Evolutionary conservation across 1,140 invertebrate genomes (phyloP).

Genomic region (Microplitis mediator): DNA sequence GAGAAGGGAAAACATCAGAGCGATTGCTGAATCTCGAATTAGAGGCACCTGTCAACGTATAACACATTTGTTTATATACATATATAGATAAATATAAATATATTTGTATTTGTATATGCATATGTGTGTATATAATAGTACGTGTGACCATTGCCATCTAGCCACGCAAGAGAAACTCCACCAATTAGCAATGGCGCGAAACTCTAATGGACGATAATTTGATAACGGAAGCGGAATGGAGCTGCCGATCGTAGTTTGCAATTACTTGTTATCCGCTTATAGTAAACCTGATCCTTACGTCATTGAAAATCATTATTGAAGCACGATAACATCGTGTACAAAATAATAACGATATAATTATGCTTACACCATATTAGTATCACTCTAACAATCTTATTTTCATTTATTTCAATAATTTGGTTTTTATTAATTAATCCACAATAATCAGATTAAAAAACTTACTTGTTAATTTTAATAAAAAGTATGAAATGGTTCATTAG

Average conservation of each 20-base stretch:
- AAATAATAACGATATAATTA: background rate
- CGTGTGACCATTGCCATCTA: constrained; percentile 1
- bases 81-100: no score
- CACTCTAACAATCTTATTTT: background rate
- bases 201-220: constrained; percentile 34
- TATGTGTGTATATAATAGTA: no score
- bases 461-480: no score
- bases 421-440: no score
- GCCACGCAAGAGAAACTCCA: constrained; percentile 31
- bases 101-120: no score
- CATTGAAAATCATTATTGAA: constrained; percentile 1
- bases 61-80: no score
- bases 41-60: background rate
- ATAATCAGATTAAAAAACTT: no score
- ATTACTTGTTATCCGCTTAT: constrained; percentile 29
- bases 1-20: constrained; percentile 1
- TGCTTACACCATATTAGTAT: background rate
- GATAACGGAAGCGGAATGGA: constrained; percentile 31
- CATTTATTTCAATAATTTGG: background rate
- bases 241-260: constrained; percentile 26
- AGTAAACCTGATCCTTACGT: constrained; percentile 5
- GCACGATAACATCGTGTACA: background rate
- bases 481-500: no score
- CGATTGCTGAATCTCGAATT: constrained; percentile 9
- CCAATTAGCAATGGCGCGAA: constrained; percentile 43